Evolutionary conservation across 2,888 invertebrate genomes (phyloP), one percentile per base, ranked within the genome.

Genomic region (Patella pellucida): DNA sequence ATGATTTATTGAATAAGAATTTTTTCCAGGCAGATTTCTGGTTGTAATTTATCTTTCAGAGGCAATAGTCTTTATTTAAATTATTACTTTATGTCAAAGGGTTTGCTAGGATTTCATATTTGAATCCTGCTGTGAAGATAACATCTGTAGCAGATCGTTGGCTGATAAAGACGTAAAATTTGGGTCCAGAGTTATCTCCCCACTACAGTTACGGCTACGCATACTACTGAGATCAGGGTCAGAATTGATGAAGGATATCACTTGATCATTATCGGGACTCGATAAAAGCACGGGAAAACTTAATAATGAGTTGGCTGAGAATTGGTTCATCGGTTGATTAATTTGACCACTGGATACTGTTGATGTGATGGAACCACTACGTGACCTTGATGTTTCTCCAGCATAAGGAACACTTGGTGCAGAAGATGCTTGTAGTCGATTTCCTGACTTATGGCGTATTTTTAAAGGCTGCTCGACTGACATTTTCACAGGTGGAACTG

Each of bases 371-470:
- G 19, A 23, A 23, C 23, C 23, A 23, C 19, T 23, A 11, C 19
- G 12, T 7, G 62, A 62, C 23, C 19, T 62, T 11, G 62, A 62
- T 62, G 62, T 62, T 23, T 23, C 23, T 23, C 23, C 23, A 19
- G 23, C 19, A 11, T 23, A 23, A 23, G 62, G 23, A 62, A 23
- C 23, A 11, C 14, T 19, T 23, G 19, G 9, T 11, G 23, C 19
- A 12, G 62, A 62, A 62, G 62, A 23, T 14, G 62, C 62, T 23
- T 23, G 23, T 23, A 23, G 19, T 11, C 23, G 19, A 23, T 62
- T 62, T 62, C 62, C 62, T 19, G 62, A 62, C 19, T 62, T 62
- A 23, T 62, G 62, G 14, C 62, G 62, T 9, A 62, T 62, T 62
- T 62, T 62, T 4, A 62, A 19, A 23, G 62, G 62, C 23, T 62